A percentile compares a stretch with the other conserved stretches of the same genome.
Conservation (phyloP, 2,113 vertebrate genomes). For the Anarhynchus alexandrinus region DNA sequence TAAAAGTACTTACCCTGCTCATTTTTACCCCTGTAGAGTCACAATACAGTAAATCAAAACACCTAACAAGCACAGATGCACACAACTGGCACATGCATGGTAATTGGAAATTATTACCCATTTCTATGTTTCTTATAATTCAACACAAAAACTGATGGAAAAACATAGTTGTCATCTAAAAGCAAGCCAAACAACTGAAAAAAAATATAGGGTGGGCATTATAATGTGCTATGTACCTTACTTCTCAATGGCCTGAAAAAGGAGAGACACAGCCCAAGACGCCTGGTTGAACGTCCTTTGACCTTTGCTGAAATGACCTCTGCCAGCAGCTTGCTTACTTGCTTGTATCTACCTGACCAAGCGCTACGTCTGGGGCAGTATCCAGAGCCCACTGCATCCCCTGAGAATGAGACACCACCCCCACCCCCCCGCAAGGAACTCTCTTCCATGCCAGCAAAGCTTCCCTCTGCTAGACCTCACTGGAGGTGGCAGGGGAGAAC, state of each 20-base stretch:
- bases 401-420: neutral
- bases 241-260: neutral
- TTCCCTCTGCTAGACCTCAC: neutral
- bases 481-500: neutral
- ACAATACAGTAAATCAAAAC: neutral
- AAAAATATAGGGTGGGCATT: neutral
- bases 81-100: rapidly evolving
- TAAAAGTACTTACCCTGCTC: neutral
- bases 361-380: neutral
- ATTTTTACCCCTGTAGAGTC: neutral
- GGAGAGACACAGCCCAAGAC: rapidly evolving
- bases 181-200: neutral
- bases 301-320: neutral
- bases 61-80: neutral
- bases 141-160: neutral
- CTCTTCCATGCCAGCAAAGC: neutral
- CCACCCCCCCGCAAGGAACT: neutral
- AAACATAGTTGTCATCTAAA: neutral
- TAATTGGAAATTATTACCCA: neutral
- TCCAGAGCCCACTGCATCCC: neutral
- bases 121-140: neutral
- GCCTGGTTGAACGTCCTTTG: neutral
- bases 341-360: neutral
- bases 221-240: neutral
- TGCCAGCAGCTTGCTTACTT: neutral